These are phyloP conservation scores for Paelopatides confundens DNA, from an alignment of 53 echinoderm and acorn worm species.

Conservation along the genomic window DNA sequence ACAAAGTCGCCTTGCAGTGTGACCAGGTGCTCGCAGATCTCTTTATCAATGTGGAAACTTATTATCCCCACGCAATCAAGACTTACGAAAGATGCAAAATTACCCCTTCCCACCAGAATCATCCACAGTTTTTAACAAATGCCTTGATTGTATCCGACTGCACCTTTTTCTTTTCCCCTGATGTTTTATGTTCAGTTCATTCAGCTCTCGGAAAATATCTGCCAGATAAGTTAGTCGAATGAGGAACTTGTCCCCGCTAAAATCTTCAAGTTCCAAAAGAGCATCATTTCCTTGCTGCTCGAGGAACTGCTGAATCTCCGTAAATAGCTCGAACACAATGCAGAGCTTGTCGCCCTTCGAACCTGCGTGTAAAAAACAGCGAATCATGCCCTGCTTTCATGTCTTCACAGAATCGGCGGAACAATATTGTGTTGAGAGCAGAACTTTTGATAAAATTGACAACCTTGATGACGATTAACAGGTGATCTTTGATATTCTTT, in stretches of 20 bases:
- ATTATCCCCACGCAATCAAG: too few species aligned
- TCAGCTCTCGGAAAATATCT: background rate
- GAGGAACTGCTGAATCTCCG: background rate
- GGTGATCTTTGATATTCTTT: background rate
- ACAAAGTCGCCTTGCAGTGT: background rate
- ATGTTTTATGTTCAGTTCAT: background rate
- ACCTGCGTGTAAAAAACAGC: background rate
- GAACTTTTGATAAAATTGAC: background rate
- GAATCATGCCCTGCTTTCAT: background rate
- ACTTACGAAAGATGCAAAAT: too few species aligned
- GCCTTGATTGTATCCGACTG: slow-evolving; percentile 7
- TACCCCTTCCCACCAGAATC: background rate
- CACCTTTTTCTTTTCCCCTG: background rate
- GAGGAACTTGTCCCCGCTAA: too few species aligned
- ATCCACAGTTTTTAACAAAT: background rate
- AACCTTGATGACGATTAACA: background rate
- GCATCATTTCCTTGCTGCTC: background rate
- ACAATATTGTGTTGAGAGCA: background rate
- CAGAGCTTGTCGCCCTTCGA: background rate
- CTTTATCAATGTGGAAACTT: too few species aligned
- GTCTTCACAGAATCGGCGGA: background rate
- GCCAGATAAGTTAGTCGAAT: background rate
- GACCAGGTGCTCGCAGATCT: too few species aligned
- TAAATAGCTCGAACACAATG: background rate
- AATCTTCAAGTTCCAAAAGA: background rate